Evolutionary conservation across 2,113 vertebrate species (phyloP).

Genomic region (Nibea coibor): DNA sequence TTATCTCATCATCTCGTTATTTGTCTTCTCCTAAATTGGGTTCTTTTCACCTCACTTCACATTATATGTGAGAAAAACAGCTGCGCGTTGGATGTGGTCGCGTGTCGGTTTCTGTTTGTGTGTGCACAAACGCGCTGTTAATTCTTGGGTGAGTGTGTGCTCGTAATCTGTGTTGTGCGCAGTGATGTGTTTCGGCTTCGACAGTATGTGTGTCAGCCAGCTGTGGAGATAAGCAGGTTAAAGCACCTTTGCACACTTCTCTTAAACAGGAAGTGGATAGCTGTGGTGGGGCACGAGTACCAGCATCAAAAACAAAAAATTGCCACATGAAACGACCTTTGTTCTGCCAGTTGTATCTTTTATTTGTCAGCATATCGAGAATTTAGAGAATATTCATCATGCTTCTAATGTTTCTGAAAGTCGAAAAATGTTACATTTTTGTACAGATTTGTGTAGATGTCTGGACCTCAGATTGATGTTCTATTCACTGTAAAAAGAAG

Average conservation of each 20-base stretch:
- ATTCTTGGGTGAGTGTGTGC: slow-evolving; percentile 21
- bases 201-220: slow-evolving; percentile 38
- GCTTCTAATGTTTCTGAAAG: too few relatives aligned
- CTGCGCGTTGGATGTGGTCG: slow-evolving; percentile 57
- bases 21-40: neutral
- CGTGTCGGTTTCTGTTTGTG: slow-evolving; percentile 34
- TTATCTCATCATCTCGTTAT: neutral
- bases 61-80: slow-evolving; percentile 20
- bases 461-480: neutral
- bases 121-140: slow-evolving; percentile 15
- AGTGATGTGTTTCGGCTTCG: slow-evolving; percentile 29
- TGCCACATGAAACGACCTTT: slow-evolving; percentile 43
- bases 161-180: slow-evolving; percentile 35
- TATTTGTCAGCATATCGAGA: neutral
- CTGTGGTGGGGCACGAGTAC: slow-evolving; percentile 9
- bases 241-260: slow-evolving; percentile 48
- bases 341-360: slow-evolving; percentile 17
- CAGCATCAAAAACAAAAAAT: slow-evolving; percentile 36
- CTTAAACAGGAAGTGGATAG: slow-evolving; percentile 58
- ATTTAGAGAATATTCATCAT: neutral
- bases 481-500: neutral
- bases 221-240: slow-evolving; percentile 50
- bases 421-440: too few relatives aligned
- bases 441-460: too few relatives aligned
- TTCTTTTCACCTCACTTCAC: slow-evolving; percentile 18